A percentile compares a stretch with the other conserved stretches of the same genome.
These are phyloP conservation scores for Nebria ingens DNA, from an alignment of 1,140 invertebrate genomes.

Conservation along the genomic window DNA sequence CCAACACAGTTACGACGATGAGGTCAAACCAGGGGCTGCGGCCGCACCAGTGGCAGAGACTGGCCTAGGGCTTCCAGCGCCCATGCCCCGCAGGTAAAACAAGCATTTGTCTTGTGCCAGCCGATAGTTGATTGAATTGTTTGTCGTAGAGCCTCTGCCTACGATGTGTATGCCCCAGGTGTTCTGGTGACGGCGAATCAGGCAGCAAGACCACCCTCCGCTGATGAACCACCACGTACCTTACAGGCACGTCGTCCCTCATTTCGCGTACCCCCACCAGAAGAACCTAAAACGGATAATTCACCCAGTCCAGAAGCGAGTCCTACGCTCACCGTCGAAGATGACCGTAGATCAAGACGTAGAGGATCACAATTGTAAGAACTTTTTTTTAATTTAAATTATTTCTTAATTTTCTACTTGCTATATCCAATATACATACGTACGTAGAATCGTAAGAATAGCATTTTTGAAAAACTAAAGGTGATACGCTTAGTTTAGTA, in stretches of 20 bases:
- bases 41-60: slow-evolving; percentile 32
- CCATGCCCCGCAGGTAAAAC: slow-evolving; percentile 53
- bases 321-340: slow-evolving; percentile 40
- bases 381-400: too few relatives aligned
- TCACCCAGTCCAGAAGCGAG: slow-evolving; percentile 40
- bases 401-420: too few relatives aligned
- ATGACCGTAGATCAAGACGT: slow-evolving; percentile 56
- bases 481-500: too few relatives aligned
- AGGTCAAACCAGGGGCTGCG: slow-evolving; percentile 42
- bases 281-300: slow-evolving; percentile 44
- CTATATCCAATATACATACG: too few relatives aligned
- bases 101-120: too few relatives aligned
- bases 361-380: slow-evolving; percentile 71
- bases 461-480: too few relatives aligned
- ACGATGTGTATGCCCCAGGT: slow-evolving; percentile 57
- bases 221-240: slow-evolving; percentile 27
- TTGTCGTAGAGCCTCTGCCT: slow-evolving; percentile 55
- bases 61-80: slow-evolving; percentile 49
- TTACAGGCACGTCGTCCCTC: slow-evolving; percentile 50
- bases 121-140: not conserved
- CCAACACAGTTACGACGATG: slow-evolving; percentile 73
- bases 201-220: slow-evolving; percentile 25
- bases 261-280: slow-evolving; percentile 47
- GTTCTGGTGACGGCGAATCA: slow-evolving; percentile 25
- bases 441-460: too few relatives aligned